Percentiles rank a stretch among this genome's conserved stretches.
Conservation (phyloP, 2,888 invertebrate genomes). For the Synergus gifuensis region DNA sequence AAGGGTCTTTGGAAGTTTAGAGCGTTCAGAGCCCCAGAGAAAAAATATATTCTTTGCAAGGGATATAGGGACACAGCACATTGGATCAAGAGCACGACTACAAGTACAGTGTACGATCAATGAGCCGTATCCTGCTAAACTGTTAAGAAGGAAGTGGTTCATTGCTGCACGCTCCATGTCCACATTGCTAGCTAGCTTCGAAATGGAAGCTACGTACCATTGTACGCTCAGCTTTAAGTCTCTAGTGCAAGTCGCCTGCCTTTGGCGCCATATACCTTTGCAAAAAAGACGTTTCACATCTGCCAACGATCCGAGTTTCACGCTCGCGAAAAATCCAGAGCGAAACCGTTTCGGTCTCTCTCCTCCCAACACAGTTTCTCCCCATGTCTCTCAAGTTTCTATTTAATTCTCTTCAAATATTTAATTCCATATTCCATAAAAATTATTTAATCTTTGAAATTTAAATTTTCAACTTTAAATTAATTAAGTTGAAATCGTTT, state of each 20-base stretch:
- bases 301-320: constrained; percentile 35
- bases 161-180: constrained; percentile 72
- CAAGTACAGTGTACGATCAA: constrained; percentile 74
- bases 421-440: neutral
- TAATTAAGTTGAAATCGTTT: no score
- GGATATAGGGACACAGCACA: constrained; percentile 65
- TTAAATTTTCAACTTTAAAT: no score
- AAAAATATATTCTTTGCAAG: constrained; percentile 47
- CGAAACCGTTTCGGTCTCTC: constrained; percentile 30
- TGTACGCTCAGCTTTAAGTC: constrained; percentile 37
- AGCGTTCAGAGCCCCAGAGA: constrained; percentile 28
- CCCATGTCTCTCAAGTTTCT: neutral
- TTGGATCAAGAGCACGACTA: constrained; percentile 71
- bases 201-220: constrained; percentile 31
- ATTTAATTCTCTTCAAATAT: constrained; percentile 16
- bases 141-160: constrained; percentile 79
- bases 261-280: constrained; percentile 40
- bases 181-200: constrained; percentile 49
- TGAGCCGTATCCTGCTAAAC: constrained; percentile 79
- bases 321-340: constrained; percentile 37
- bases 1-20: no score
- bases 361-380: neutral
- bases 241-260: constrained; percentile 34
- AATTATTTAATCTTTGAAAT: no score
- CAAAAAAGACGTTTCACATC: constrained; percentile 39